A percentile compares a stretch with the other conserved stretches of the same genome.
phyloP scores from a whole-genome alignment of 2,797 vertebrate species.

The Micromesistius poutassou region DNA sequence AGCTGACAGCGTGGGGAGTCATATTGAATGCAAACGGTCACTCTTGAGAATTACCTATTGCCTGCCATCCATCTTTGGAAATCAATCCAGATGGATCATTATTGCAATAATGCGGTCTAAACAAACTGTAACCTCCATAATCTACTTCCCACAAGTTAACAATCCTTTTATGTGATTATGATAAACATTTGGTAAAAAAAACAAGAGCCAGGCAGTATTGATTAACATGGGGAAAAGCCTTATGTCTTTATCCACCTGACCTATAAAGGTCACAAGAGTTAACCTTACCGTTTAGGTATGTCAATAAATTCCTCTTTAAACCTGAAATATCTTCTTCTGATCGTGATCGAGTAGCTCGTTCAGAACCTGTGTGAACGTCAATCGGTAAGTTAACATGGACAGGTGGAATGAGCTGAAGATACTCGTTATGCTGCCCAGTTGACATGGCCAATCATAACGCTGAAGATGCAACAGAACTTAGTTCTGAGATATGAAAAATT shows the following conservation, averaged over 20 bases:
- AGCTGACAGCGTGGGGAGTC: neutral
- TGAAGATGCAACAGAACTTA: neutral
- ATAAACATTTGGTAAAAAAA: conserved; percentile 4
- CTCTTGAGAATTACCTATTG: conserved; percentile 10
- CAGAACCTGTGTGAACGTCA: neutral
- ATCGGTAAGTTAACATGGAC: neutral
- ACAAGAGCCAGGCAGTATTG: neutral
- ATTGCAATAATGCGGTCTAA: conserved; percentile 3
- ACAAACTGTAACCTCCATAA: conserved; percentile 5
- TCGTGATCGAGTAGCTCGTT: neutral
- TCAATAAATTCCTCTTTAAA: neutral
- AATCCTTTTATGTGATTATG: conserved; percentile 5
- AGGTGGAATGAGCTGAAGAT: neutral
- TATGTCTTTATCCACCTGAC: neutral
- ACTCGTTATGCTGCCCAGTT: neutral
- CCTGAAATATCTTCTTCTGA: neutral
- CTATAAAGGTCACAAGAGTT: neutral
- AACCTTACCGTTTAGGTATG: neutral
- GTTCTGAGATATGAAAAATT: neutral
- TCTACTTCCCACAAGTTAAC: neutral
- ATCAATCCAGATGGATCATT: conserved; percentile 14
- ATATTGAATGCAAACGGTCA: conserved; percentile 10
- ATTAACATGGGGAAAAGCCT: neutral
- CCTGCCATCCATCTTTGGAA: conserved; percentile 9
- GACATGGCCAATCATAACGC: neutral